phyloP scores from a whole-genome alignment of 2,888 invertebrate genomes.

The Tetragonisca angustula region DNA sequence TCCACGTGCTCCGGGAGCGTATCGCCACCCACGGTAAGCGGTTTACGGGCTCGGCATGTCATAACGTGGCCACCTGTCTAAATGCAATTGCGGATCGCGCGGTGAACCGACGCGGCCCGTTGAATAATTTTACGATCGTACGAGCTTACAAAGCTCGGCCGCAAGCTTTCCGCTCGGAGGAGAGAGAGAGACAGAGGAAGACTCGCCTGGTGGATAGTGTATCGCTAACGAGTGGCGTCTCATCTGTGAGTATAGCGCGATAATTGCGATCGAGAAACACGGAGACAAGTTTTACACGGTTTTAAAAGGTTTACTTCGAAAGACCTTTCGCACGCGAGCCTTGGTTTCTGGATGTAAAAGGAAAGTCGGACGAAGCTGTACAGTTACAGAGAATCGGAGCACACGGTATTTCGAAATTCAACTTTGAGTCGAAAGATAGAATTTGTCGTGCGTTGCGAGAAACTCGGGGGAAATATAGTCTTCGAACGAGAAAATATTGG shows the following conservation, averaged over 20 bases:
- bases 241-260: background rate
- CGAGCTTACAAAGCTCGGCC: conserved; percentile 22
- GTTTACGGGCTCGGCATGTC: conserved; percentile 47
- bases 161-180: background rate
- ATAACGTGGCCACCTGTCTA: conserved; percentile 49
- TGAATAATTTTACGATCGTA: conserved; percentile 53
- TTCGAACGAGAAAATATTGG: too few species aligned
- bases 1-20: conserved; percentile 53
- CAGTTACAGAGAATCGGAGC: background rate
- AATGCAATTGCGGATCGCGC: conserved; percentile 54
- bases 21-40: conserved; percentile 48
- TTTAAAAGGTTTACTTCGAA: background rate
- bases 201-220: background rate
- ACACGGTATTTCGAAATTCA: too few species aligned
- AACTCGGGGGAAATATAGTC: too few species aligned
- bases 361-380: conserved; percentile 6
- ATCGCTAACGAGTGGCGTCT: conserved; percentile 2
- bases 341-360: background rate
- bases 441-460: too few species aligned
- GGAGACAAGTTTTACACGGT: background rate
- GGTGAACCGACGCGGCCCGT: conserved; percentile 37
- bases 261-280: conserved; percentile 4
- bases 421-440: too few species aligned
- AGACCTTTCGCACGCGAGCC: background rate
- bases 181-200: background rate